Base-by-base conservation (phyloP, 2,797 vertebrate genomes). In the Chelon labrosus region DNA sequence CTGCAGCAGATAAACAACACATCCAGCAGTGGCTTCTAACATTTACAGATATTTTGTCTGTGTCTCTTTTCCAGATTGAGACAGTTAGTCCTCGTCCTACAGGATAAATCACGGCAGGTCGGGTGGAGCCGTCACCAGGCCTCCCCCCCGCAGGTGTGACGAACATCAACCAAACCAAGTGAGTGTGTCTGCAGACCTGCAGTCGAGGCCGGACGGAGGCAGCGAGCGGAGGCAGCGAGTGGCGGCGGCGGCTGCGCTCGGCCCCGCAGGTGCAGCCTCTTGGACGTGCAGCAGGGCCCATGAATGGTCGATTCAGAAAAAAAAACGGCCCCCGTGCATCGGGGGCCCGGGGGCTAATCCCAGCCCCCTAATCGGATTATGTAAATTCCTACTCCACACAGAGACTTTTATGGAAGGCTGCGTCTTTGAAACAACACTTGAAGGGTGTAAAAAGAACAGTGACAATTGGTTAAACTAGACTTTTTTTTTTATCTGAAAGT, bases 361-460 rank as follows among this genome's bases (percentile, higher is more conserved):
- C 84, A 77, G 70, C 82, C 77, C 31, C 96, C 79, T 95, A 99
- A 99, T 99, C 97, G 95, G 97, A 98, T 99, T 99, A 99, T 99
- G 98, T 94, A 98, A 99, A 99, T 99, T 96, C 94, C 92, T 96
- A 95, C 96, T 98, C 95, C 96, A 91, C 87, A 90, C 91, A 90
- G 91, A 93, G 92, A 90, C 91, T 93, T 94, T 94, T 93, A 93
- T 93, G 90, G 93, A 92, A 94, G 89, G 88, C 91, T 94, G 92
- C 82, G 77, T 94, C 93, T 94, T 93, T 95, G 92, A 94, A 95
- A 94, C 93, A 94, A 94, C 94, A 95, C 94, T 95, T 94, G 93
- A 95, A 93, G 91, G 93, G 93, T 93, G 91, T 90, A 93, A 91
- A 93, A 93, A 88, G 83, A 93, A 90, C 87, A 90, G 72, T 87